Conservation (phyloP, 1,140 invertebrate species). For the Solenopsis invicta region DNA sequence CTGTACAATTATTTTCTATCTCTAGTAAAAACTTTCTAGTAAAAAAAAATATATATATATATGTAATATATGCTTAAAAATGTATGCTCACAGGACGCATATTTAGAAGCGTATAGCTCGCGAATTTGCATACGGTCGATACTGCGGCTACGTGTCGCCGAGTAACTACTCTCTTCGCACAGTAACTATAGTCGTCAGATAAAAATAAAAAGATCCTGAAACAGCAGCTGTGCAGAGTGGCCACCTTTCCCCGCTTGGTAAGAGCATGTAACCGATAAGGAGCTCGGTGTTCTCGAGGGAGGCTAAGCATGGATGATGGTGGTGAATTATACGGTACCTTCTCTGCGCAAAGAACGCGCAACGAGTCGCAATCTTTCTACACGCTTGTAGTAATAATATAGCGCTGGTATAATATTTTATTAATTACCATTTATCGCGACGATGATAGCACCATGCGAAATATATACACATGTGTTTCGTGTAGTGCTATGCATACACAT, state of each 20-base stretch:
- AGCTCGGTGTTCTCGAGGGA: constrained; percentile 41
- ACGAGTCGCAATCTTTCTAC: constrained; percentile 39
- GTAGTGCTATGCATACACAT: neutral
- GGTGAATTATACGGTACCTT: constrained; percentile 47
- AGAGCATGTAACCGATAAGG: constrained; percentile 35
- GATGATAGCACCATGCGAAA: constrained; percentile 21
- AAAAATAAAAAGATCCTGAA: constrained; percentile 35
- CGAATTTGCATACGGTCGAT: constrained; percentile 27
- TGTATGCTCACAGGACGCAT: neutral
- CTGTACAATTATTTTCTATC: neutral
- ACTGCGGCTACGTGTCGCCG: neutral
- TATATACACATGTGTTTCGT: constrained; percentile 35
- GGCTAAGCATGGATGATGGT: constrained; percentile 18
- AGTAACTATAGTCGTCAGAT: constrained; percentile 20
- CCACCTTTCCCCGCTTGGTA: neutral
- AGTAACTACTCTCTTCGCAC: neutral
- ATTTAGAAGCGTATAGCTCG: neutral
- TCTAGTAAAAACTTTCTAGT: neutral
- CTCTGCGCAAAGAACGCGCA: constrained; percentile 38
- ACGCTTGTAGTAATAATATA: constrained; percentile 54
- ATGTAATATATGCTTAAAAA: neutral
- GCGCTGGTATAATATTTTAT: constrained; percentile 55
- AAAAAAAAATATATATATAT: neutral
- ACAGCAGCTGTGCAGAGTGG: constrained; percentile 38
- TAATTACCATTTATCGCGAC: constrained; percentile 35